These are phyloP conservation scores for Hephaestus fuliginosus DNA, from an alignment of 2,797 vertebrate species.

Conservation along the genomic window DNA sequence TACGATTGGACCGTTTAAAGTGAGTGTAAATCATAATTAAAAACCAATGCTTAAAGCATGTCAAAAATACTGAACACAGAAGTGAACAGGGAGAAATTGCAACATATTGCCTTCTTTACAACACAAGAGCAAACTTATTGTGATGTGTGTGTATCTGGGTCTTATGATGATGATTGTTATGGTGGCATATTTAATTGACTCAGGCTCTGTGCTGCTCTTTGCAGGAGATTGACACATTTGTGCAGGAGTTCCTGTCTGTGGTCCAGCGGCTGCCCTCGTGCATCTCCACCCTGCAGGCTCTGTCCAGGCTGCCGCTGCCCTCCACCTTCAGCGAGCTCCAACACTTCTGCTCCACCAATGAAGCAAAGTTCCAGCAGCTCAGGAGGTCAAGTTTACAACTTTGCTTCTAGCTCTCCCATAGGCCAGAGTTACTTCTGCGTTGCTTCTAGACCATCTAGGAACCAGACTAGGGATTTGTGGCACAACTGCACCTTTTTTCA, in stretches of 20 bases:
- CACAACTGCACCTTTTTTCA: too few species aligned
- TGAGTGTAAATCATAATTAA: neutral
- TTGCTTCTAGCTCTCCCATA: neutral
- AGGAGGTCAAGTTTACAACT: slow-evolving; percentile 71
- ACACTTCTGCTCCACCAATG: slow-evolving; percentile 76
- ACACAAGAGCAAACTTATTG: neutral
- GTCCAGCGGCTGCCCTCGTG: slow-evolving; percentile 80
- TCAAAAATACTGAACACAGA: neutral
- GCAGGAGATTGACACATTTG: slow-evolving; percentile 84
- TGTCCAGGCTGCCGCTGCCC: slow-evolving; percentile 74
- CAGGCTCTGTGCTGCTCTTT: slow-evolving; percentile 15
- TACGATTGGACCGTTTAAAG: neutral
- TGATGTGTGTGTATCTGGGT: neutral
- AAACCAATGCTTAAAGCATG: neutral
- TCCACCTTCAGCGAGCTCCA: slow-evolving; percentile 58
- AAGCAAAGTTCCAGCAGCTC: slow-evolving; percentile 78
- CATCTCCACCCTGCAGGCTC: slow-evolving; percentile 77
- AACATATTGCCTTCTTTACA: neutral
- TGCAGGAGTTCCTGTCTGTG: slow-evolving; percentile 81
- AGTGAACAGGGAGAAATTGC: neutral
- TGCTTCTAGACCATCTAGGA: neutral
- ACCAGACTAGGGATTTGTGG: too few species aligned
- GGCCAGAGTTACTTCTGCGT: neutral
- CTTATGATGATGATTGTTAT: neutral
- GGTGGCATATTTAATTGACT: neutral